A percentile compares a stretch with the other conserved stretches of the same genome.
These are phyloP conservation scores for Eulemur macaco DNA, from an alignment of 2,113 vertebrate species.

Conservation along the genomic window DNA sequence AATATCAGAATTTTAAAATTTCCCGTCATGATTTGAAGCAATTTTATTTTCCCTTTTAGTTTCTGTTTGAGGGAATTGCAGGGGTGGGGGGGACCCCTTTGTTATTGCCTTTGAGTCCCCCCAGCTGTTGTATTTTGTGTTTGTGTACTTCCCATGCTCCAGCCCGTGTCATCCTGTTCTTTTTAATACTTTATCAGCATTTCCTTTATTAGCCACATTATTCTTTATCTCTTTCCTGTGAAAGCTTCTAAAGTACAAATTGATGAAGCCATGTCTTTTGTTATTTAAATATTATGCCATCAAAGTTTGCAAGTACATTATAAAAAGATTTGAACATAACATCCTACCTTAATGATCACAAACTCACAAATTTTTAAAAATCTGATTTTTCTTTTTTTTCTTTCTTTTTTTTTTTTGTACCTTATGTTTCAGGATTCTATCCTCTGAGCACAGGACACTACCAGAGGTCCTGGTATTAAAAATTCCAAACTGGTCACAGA, in stretches of 20 bases:
- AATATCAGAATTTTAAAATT: conserved; percentile 37
- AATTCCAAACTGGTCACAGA: not conserved
- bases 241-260: conserved; percentile 65
- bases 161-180: not conserved
- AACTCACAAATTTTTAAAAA: not conserved
- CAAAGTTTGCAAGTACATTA: conserved; percentile 26
- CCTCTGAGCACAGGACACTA: not conserved
- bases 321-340: conserved; percentile 28
- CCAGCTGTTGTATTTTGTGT: conserved; percentile 21
- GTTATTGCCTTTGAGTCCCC: conserved; percentile 13
- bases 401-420: not conserved
- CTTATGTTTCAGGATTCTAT: not conserved
- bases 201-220: conserved; percentile 50
- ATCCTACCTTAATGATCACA: conserved; percentile 11
- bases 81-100: not conserved
- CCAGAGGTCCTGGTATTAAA: not conserved
- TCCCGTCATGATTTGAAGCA: not conserved
- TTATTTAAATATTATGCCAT: conserved; percentile 58
- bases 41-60: conserved; percentile 27
- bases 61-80: not conserved
- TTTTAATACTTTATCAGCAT: conserved; percentile 56
- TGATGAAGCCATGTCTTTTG: conserved; percentile 52
- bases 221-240: conserved; percentile 64
- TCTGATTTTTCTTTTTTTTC: no score
- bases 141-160: not conserved